phyloP scores from a whole-genome alignment of 2,888 invertebrate genomes.

The Tuberolachnus salignus region DNA sequence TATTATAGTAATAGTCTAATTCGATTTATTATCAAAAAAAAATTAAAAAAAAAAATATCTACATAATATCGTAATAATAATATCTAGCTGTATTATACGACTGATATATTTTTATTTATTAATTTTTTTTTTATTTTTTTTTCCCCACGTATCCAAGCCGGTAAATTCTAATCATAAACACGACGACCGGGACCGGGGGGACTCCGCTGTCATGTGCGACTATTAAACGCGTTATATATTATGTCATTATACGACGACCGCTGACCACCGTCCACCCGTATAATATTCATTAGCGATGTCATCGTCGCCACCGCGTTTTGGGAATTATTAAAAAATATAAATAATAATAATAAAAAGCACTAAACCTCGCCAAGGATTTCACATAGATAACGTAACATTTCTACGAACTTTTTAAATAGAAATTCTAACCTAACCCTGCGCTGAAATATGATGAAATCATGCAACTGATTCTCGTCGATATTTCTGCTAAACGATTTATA shows the following conservation, averaged over 20 bases:
- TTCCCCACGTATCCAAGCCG: background rate
- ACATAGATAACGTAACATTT: too few relatives aligned
- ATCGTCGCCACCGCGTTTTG: too few relatives aligned
- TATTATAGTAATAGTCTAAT: slow-evolving; percentile 3
- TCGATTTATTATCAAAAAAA: background rate
- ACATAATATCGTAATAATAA: slow-evolving; percentile 8
- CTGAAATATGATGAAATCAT: too few relatives aligned
- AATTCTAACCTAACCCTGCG: too few relatives aligned
- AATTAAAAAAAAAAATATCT: too few relatives aligned
- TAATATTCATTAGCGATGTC: background rate
- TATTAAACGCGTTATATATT: slow-evolving; percentile 3
- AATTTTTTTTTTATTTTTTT: background rate
- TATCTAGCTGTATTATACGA: background rate
- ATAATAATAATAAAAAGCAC: too few relatives aligned
- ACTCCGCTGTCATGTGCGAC: background rate
- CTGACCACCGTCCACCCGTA: background rate
- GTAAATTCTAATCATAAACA: slow-evolving; percentile 21
- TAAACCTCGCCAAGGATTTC: slow-evolving; percentile 1
- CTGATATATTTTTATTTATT: background rate
- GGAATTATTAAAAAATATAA: too few relatives aligned
- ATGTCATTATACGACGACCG: background rate
- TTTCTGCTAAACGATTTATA: too few relatives aligned
- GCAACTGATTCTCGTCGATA: too few relatives aligned
- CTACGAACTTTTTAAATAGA: too few relatives aligned
- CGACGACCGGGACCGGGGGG: too few relatives aligned